Percentiles rank a stretch among this genome's conserved stretches.
Evolutionary conservation across 2,113 vertebrate species (phyloP).

Genomic region (Odocoileus hemionus): DNA sequence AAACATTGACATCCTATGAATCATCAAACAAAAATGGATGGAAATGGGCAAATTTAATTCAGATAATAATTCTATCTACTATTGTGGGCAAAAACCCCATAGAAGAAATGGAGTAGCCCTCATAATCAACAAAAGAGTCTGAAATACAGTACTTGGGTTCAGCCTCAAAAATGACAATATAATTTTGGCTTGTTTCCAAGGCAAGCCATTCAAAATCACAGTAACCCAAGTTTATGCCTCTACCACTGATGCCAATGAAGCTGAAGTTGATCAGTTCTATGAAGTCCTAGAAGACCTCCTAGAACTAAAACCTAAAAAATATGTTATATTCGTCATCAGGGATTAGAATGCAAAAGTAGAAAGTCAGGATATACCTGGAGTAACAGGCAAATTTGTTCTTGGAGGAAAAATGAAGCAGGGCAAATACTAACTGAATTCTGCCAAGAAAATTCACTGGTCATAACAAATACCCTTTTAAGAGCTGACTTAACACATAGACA

Average conservation of each 20-base stretch:
- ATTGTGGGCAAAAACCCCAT: not conserved
- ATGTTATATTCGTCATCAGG: not conserved
- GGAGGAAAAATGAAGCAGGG: not conserved
- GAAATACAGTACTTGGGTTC: not conserved
- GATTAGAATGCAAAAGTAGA: not conserved
- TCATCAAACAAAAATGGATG: not conserved
- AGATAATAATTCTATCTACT: not conserved
- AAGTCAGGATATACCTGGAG: not conserved
- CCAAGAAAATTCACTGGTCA: not conserved
- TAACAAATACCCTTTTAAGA: not conserved
- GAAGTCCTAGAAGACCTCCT: not conserved
- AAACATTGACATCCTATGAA: not conserved
- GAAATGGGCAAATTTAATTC: not conserved
- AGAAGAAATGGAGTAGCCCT: not conserved
- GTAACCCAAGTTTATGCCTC: not conserved
- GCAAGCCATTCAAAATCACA: not conserved
- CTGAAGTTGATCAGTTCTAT: not conserved
- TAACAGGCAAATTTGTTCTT: not conserved
- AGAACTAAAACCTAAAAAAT: not conserved
- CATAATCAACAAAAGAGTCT: not conserved
- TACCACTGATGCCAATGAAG: not conserved
- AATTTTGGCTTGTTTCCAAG: not conserved
- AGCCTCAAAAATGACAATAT: not conserved
- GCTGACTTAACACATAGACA: not conserved
- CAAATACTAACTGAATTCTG: not conserved